phyloP scores from a whole-genome alignment of 1,140 invertebrate species.

The Polyergus mexicanus region DNA sequence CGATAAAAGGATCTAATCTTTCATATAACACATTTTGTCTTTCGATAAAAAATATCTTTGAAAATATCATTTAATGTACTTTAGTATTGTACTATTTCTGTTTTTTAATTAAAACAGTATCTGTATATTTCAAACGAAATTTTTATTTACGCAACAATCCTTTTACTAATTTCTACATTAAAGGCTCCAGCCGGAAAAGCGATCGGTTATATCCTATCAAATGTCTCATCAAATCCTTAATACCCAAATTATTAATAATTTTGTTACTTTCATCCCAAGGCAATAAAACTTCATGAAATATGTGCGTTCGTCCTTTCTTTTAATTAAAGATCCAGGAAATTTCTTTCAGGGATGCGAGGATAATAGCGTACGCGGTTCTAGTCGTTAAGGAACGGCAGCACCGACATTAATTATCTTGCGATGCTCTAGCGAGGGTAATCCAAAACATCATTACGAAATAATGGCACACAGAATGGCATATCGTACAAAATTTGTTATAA shows the following conservation, averaged over 20 bases:
- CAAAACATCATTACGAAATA: slow-evolving; percentile 78
- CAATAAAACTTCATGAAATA: slow-evolving; percentile 34
- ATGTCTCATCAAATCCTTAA: slow-evolving; percentile 14
- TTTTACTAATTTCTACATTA: background rate
- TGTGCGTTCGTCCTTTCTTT: slow-evolving; percentile 49
- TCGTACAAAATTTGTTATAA: slow-evolving; percentile 12
- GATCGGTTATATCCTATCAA: background rate
- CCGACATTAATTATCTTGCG: slow-evolving; percentile 78
- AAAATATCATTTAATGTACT: background rate
- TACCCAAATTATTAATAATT: slow-evolving; percentile 35
- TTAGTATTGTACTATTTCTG: background rate
- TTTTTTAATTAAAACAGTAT: too few species aligned
- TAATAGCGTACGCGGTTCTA: slow-evolving; percentile 70
- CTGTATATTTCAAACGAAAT: background rate
- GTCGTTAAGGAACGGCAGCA: slow-evolving; percentile 68
- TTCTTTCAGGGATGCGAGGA: slow-evolving; percentile 60
- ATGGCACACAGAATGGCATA: background rate
- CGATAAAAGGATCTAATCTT: background rate
- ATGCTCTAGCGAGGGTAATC: slow-evolving; percentile 69
- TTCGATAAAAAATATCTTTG: background rate
- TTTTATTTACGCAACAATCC: background rate
- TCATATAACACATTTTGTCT: background rate
- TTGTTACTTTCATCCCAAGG: background rate
- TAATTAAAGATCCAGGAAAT: slow-evolving; percentile 79
- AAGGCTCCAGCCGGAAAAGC: background rate